phyloP scores from a whole-genome alignment of 2,888 invertebrate species.

The Habroteleia sp. region DNA sequence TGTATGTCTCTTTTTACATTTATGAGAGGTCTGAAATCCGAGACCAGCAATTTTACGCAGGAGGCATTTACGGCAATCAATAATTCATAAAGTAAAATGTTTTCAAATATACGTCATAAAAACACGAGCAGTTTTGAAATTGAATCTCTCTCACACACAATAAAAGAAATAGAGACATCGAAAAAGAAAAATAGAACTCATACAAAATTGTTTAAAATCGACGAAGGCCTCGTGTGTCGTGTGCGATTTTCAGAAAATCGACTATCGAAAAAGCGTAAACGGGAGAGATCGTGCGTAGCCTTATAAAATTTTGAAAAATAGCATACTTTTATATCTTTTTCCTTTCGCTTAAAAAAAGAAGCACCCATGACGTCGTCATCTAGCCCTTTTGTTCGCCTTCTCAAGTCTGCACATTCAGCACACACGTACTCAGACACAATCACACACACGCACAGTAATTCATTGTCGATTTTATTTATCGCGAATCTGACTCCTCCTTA shows the following conservation, averaged over 20 bases:
- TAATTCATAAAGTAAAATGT: conserved; percentile 58
- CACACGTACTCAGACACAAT: conserved; percentile 62
- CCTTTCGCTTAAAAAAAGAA: conserved; percentile 67
- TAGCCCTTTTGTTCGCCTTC: conserved; percentile 53
- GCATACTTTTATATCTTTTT: conserved; percentile 70
- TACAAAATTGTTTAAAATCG: conserved; percentile 58
- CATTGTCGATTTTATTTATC: conserved; percentile 64
- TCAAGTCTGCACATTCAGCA: conserved; percentile 64
- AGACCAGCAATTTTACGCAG: conserved; percentile 64
- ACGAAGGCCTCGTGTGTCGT: conserved; percentile 71
- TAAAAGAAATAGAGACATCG: no score
- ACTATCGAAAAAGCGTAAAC: conserved; percentile 62
- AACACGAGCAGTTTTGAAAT: conserved; percentile 20
- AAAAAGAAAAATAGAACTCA: no score
- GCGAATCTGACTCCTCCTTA: conserved; percentile 67
- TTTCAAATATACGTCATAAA: conserved; percentile 61
- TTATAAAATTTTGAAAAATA: conserved; percentile 80
- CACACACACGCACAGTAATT: conserved; percentile 66
- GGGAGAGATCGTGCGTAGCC: conserved; percentile 66
- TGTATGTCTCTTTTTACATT: conserved; percentile 71
- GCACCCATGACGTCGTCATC: conserved; percentile 67
- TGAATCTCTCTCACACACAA: no score
- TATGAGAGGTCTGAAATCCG: conserved; percentile 71
- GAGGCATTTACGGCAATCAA: conserved; percentile 63
- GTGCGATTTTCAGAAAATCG: conserved; percentile 64